phyloP scores from a whole-genome alignment of 2,888 invertebrate species.

The Leucophenga montana region DNA sequence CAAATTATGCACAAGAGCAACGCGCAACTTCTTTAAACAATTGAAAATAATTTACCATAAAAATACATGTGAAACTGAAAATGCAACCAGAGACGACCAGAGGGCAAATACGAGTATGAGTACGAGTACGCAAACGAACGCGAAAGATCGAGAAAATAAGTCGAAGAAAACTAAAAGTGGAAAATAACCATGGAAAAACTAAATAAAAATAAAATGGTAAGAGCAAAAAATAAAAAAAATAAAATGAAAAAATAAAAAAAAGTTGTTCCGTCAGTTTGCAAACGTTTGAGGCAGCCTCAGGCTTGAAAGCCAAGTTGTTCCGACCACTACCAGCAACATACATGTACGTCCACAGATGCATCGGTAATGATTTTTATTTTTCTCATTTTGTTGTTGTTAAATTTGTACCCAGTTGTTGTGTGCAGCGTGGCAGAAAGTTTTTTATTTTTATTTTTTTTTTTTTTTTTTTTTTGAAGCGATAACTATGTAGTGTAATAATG shows the following conservation, averaged over 20 bases:
- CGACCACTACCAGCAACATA: not conserved
- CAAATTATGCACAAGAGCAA: conserved; percentile 37
- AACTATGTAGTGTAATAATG: not conserved
- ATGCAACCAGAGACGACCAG: conserved; percentile 16
- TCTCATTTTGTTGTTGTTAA: not conserved
- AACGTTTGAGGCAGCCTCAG: not conserved
- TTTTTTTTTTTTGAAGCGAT: not conserved
- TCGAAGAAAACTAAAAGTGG: conserved; percentile 24
- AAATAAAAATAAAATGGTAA: not conserved
- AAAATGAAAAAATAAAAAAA: conserved; percentile 18
- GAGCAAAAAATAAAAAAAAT: conserved; percentile 1
- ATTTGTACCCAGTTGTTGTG: not conserved
- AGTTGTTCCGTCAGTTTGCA: conserved; percentile 16
- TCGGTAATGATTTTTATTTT: not conserved
- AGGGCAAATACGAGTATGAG: too few species aligned
- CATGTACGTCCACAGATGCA: conserved; percentile 1
- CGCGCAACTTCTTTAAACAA: conserved; percentile 31
- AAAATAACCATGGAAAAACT: conserved; percentile 15
- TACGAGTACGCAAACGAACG: not conserved
- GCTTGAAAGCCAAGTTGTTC: conserved; percentile 5
- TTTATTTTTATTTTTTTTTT: too few species aligned
- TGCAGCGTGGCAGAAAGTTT: conserved; percentile 14
- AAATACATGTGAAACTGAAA: conserved; percentile 32
- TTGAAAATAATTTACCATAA: conserved; percentile 43
- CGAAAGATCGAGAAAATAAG: conserved; percentile 6